Conservation (phyloP, 2,888 invertebrate species). For the Rhingia campestris region DNA sequence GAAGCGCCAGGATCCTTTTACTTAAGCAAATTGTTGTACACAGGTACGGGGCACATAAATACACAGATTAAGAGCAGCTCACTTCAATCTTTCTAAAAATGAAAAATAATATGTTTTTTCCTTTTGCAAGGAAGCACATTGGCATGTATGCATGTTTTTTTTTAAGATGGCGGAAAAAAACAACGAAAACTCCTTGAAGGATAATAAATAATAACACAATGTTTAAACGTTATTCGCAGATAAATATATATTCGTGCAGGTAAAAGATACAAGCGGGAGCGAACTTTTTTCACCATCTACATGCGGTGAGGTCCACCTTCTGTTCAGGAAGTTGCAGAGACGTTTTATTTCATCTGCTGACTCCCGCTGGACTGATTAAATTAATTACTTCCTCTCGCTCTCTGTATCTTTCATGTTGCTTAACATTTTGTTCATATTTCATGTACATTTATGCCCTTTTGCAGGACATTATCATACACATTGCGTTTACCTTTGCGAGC, state of each 20-base stretch:
- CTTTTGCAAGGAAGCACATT: conserved; percentile 16
- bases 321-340: neutral
- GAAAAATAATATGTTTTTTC: conserved; percentile 56
- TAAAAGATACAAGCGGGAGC: neutral
- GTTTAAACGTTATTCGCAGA: conserved; percentile 9
- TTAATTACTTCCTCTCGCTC: conserved; percentile 27
- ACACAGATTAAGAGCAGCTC: conserved; percentile 30
- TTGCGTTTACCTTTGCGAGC: neutral
- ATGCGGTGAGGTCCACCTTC: neutral
- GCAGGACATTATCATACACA: neutral
- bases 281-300: neutral
- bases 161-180: conserved; percentile 17
- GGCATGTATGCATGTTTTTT: neutral
- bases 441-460: neutral
- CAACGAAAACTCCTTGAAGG: conserved; percentile 38
- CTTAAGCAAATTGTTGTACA: conserved; percentile 62
- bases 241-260: neutral
- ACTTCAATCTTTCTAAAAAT: conserved; percentile 42
- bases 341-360: neutral
- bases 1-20: conserved; percentile 65
- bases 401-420: neutral
- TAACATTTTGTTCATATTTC: neutral
- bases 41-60: conserved; percentile 22
- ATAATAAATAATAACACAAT: conserved; percentile 53
- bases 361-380: conserved; percentile 27